Base-by-base conservation (phyloP, 2,113 vertebrate species). In the Bufo bufo region DNA sequence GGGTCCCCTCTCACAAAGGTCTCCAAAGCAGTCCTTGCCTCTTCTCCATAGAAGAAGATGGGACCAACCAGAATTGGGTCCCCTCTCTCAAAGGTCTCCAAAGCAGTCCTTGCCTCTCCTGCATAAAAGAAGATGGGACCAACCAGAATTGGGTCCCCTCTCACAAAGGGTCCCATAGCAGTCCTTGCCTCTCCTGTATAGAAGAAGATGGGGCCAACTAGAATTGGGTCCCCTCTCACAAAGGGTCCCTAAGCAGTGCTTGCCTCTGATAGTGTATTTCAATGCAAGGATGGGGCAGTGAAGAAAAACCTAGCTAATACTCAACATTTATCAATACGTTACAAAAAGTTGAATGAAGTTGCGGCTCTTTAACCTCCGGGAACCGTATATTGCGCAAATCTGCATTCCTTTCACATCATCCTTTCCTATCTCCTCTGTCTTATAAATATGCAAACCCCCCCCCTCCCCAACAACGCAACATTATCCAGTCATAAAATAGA, bases 361-460 rank as follows among this genome's bases (percentile, higher is more conserved):
- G 45, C 58, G n/a, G 65, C 77, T 78, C 14, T 45, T 66, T 10
- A 7, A 23, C 20, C 58, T 61, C 6, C 33, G 2, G 52, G 75
- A 61, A 47, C 71, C 12, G 10, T 63, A 19, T 10, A 84, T 14
- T 9, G 49, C 72, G 50, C 72, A 49, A 49, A 75, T 75, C 47
- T 23, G 7, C 23, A 50, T 52, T 45, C 11, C 61, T 13, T 4
- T 20, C 61, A 6, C 81, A 43, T 69, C 3, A 10, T 61, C 6
- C 14, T 52, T n/a, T 82, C 45, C 61, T 52, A 4, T 83, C 9
- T 4, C 47, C 19, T 50, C 19, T 6, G 7, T 49, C 63, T 83
- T 69, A 83, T 83, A 83, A 66, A 83, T 83, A 83, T 83, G 69
- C 81, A 83, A 12, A 65, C n/a, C 19, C 61, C 81, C 19, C 65